Evolutionary conservation across 2,888 invertebrate species (phyloP), one percentile per base, ranked within the genome.

Genomic region (Conomelus anceps): DNA sequence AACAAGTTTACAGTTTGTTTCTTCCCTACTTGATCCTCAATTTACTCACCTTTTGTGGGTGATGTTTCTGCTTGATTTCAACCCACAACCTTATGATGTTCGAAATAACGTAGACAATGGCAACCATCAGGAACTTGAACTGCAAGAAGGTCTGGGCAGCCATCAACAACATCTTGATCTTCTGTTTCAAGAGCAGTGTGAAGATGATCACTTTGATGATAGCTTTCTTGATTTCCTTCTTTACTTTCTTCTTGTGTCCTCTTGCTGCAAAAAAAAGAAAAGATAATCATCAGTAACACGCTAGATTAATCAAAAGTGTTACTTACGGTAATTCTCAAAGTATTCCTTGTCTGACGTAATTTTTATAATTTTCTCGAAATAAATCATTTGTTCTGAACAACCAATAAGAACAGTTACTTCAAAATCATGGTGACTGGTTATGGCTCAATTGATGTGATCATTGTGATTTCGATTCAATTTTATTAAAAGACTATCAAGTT

Each of bases 221-320:
- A 87, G 92, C 92, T 89, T 92, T 92, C 89, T 92, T 92, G 88
- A 92, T 92, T 88, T 92, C 92, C 90, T 91, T 92, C 87, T 91
- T 91, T 87, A 92, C 92, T 90, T 92, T 92, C 92, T 92, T 92
- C 90, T 92, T 92, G 90, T 91, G 91, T 20, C 91, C 91, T 88
- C 92, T 90, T 85, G 91, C 92, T 92, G 91, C 13, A 90, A 89
- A 88, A 89, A 22, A 23, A 84, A 86, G 20, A 26, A 86, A 26
- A 26, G 22, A 86, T 22, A n/a, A n/a, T n/a, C n/a, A n/a, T 26
- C 34, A 84, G 84, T 84, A 17, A 85, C 13, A 86, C 17, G 86
- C 34, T 63, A n/a, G n/a, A n/a, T 63, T 63, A n/a, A 3, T 41
- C 41, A 13, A n/a, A n/a, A n/a, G n/a, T n/a, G n/a, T n/a, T n/a